Base-by-base conservation (phyloP, 2,888 invertebrate species). In the Lordiphosa fenestrarum region DNA sequence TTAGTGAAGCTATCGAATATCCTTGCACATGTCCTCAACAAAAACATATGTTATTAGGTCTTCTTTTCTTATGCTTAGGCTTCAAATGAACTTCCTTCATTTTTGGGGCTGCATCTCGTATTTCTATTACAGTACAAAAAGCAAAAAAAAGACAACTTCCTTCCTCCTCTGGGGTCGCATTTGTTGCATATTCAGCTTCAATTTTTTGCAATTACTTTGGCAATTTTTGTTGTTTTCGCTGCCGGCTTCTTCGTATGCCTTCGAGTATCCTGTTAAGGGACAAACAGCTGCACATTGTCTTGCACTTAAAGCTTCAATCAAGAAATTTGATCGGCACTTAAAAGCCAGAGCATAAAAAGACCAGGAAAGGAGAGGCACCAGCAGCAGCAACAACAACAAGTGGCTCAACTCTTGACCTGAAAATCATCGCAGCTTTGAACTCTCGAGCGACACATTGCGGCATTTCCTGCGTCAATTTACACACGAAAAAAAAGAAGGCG, bases 381-480 rank as follows among this genome's bases (percentile, higher is more conserved):
- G 66, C 56, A 57, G 56, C 53, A 53, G 58, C 25, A 38, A 49
- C 64, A 77, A 74, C 75, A 74, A 68, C 78, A 78, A 78, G 73
- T 83, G 63, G 54, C 51, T 52, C 60, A 50, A 57, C 84, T 71
- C 73, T 76, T 83, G 80, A 81, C 80, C 80, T 77, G 85, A 60
- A 85, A 74, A 64, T 66, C 73, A 65, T 68, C 69, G 52, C 59
- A 60, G 81, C 73, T 76, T 66, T 71, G 73, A 71, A 69, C 73
- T 65, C 70, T 64, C 48, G 42, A 64, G 52, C 59, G 44, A 33
- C 13, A 40, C 53, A 51, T 55, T 72, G 72, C 72, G 72, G 72
- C 71, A 78, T 67, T 81, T 77, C 82, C 84, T 81, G 83, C 83
- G 60, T 78, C 83, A 66, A 69, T 84, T 78, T 84, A 75, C 85